A percentile compares a stretch with the other conserved stretches of the same genome.
Conservation (phyloP, 2,797 vertebrate genomes). For the Eleutherodactylus coqui region DNA sequence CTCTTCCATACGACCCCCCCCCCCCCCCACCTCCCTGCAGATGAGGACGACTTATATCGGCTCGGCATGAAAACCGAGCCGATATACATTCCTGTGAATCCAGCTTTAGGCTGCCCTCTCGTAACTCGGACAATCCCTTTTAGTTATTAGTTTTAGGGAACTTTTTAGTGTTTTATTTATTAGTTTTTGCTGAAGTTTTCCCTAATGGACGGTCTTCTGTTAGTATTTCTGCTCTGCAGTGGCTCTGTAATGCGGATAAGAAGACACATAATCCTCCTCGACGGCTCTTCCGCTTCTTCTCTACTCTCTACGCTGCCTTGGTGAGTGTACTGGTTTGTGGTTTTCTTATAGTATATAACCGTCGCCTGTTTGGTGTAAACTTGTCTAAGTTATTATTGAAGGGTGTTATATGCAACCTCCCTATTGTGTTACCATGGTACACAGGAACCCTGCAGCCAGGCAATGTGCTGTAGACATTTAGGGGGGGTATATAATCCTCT, state of each 20-base stretch:
- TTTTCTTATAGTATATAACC: neutral
- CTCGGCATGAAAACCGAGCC: no score
- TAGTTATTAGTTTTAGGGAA: neutral
- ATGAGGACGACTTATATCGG: no score
- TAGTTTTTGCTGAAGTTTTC: no score
- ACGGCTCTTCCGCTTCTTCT: slow-evolving; percentile 90
- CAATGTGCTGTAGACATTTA: no score
- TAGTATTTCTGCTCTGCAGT: slow-evolving; percentile 96
- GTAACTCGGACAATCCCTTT: no score
- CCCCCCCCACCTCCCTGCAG: no score
- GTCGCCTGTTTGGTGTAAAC: neutral
- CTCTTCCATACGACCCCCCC: no score
- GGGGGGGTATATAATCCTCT: no score
- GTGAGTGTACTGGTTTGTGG: slow-evolving; percentile 74
- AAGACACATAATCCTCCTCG: slow-evolving; percentile 88
- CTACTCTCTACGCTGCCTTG: slow-evolving; percentile 88
- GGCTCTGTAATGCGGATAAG: slow-evolving; percentile 96
- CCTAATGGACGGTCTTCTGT: slow-evolving; percentile 1
- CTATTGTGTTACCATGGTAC: no score
- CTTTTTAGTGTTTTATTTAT: neutral
- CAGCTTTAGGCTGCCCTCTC: no score
- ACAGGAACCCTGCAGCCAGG: no score
- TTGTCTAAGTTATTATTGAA: neutral
- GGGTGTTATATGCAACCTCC: neutral
- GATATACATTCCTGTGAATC: no score